Evolutionary conservation across 53 echinoderm and acorn worm genomes (phyloP).

Genomic region (Temnopleurus reevesii): DNA sequence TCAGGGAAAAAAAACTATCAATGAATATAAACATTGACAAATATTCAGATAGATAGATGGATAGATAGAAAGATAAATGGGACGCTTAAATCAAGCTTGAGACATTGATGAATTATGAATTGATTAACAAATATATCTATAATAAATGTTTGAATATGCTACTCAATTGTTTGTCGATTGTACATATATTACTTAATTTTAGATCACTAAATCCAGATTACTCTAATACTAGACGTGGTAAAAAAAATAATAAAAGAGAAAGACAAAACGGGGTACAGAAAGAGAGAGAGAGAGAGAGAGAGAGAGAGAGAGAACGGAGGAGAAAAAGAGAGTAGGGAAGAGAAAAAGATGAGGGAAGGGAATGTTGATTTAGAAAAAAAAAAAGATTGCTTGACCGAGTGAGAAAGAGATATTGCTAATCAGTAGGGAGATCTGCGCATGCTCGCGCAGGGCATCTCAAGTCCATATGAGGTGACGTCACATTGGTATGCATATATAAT

Average conservation of each 20-base stretch:
- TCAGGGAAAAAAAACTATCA: too few species aligned
- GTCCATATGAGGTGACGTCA: background rate
- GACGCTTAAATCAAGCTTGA: background rate
- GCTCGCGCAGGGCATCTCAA: background rate
- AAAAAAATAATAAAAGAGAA: background rate
- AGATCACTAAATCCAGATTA: too few species aligned
- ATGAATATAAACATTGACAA: too few species aligned
- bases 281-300: background rate
- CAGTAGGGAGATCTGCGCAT: background rate
- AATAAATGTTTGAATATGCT: too few species aligned
- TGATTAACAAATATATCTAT: too few species aligned
- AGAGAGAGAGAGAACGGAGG: background rate
- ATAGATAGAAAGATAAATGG: background rate
- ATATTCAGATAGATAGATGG: background rate
- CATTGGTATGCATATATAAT: background rate
- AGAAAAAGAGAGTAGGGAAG: background rate
- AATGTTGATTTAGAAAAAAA: background rate
- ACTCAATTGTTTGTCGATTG: too few species aligned
- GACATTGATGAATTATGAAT: background rate
- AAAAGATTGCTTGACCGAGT: background rate
- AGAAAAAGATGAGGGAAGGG: background rate
- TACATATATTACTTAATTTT: too few species aligned
- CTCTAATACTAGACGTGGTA: too few species aligned
- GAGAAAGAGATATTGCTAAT: background rate
- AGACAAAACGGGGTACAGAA: background rate